Evolutionary conservation across 2,113 vertebrate species (phyloP).

Genomic region (Nettapus auritus): DNA sequence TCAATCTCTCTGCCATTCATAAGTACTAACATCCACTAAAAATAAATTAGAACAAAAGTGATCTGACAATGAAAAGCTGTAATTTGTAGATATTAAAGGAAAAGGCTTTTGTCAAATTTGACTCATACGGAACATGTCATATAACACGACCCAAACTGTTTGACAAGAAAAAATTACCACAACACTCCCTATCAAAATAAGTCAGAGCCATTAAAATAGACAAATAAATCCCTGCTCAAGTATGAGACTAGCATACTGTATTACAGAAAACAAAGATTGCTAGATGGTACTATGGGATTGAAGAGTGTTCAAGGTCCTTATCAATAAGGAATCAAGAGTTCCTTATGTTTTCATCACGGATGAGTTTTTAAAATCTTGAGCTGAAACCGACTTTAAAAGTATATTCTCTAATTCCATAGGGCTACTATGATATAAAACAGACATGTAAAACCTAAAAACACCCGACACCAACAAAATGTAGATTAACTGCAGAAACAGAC

Average conservation of each 20-base stretch:
- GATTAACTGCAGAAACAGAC: slow-evolving; percentile 73
- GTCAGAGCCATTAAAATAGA: slow-evolving; percentile 26
- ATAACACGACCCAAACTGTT: background rate
- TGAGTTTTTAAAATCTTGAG: background rate
- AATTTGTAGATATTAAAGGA: slow-evolving; percentile 46
- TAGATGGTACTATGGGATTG: background rate
- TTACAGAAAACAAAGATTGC: slow-evolving; percentile 15
- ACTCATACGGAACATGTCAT: slow-evolving; percentile 19
- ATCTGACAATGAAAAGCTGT: slow-evolving; percentile 52
- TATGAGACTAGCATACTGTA: background rate
- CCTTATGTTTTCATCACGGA: slow-evolving; percentile 15
- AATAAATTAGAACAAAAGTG: slow-evolving; percentile 54
- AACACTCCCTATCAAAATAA: slow-evolving; percentile 46
- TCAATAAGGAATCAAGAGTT: slow-evolving; percentile 19
- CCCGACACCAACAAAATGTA: slow-evolving; percentile 73
- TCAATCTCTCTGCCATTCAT: slow-evolving; percentile 38
- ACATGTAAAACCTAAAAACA: slow-evolving; percentile 42
- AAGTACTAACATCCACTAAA: slow-evolving; percentile 29
- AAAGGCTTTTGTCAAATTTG: slow-evolving; percentile 47
- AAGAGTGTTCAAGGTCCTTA: background rate
- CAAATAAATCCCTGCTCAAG: slow-evolving; percentile 44
- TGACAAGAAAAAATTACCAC: slow-evolving; percentile 58
- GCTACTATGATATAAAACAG: slow-evolving; percentile 28
- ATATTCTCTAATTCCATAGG: slow-evolving; percentile 25
- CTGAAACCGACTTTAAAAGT: slow-evolving; percentile 1